phyloP scores from a whole-genome alignment of 2,113 vertebrate species.

The Phoenicopterus ruber region DNA sequence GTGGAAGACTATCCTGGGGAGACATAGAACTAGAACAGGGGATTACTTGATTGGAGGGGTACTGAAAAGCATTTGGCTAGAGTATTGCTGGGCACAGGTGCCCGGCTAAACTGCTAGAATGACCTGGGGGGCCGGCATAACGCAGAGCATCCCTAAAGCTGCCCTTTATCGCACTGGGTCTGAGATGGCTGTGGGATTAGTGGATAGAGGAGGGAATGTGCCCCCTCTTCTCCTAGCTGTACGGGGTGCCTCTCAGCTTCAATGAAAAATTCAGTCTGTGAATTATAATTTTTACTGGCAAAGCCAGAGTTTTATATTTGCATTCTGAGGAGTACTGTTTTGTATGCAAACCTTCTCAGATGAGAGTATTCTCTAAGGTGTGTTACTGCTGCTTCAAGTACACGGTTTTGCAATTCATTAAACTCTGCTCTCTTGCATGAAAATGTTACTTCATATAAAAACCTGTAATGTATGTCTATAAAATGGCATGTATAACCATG shows the following conservation, averaged over 20 bases:
- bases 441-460: not conserved
- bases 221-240: not conserved
- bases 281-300: not conserved
- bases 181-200: not conserved
- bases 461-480: not conserved
- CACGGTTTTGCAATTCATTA: not conserved
- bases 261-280: not conserved
- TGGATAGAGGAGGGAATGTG: not conserved
- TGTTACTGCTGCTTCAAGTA: not conserved
- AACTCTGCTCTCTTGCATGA: not conserved
- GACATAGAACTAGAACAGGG: not conserved
- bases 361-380: not conserved
- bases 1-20: not conserved
- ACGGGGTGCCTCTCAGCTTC: not conserved
- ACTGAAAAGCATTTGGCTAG: not conserved
- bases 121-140: not conserved
- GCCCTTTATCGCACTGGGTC: too few relatives aligned
- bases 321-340: not conserved
- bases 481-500: not conserved
- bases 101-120: not conserved
- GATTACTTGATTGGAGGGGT: not conserved
- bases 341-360: not conserved
- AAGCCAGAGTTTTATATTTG: not conserved
- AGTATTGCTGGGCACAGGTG: not conserved
- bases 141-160: not conserved